Evolutionary conservation across 1,140 invertebrate genomes (phyloP).

Genomic region (Drosophila kohkoa): DNA sequence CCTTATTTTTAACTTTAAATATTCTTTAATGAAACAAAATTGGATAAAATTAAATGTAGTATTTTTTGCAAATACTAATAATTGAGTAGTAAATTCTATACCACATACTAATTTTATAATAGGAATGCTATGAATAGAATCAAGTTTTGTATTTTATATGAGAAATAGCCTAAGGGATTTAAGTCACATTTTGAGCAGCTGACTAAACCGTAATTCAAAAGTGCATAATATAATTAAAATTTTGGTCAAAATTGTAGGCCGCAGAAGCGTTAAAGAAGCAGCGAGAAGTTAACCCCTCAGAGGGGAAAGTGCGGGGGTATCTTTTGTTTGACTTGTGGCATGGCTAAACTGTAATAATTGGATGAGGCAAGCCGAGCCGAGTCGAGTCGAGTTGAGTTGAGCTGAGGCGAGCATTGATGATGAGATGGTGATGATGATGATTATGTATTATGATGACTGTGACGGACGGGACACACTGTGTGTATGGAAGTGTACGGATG

Average conservation of each 20-base stretch:
- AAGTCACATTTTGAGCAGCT: too few species aligned
- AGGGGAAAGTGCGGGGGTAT: constrained; percentile 18
- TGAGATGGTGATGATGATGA: constrained; percentile 33
- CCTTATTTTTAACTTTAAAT: too few species aligned
- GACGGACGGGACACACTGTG: constrained; percentile 16
- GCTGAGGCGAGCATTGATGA: constrained; percentile 25
- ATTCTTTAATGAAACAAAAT: too few species aligned
- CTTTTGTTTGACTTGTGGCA: constrained; percentile 79
- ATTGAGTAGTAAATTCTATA: too few species aligned
- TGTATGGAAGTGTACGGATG: constrained; percentile 19
- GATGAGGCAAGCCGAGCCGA: constrained; percentile 65
- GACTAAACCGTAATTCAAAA: constrained; percentile 11
- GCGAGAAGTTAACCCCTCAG: neutral
- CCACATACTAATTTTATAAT: too few species aligned
- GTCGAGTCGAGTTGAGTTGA: constrained; percentile 18
- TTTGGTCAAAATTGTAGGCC: neutral
- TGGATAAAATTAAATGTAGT: too few species aligned
- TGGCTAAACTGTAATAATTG: constrained; percentile 81
- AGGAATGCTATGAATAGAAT: too few species aligned
- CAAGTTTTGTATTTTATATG: too few species aligned
- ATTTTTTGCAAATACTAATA: too few species aligned
- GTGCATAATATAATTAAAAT: constrained; percentile 30
- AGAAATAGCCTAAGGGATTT: too few species aligned
- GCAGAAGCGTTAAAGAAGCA: neutral
- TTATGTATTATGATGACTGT: constrained; percentile 52